Percentiles rank a stretch among this genome's conserved stretches.
Evolutionary conservation across 2,888 invertebrate species (phyloP).

Genomic region (Julus scanicus): DNA sequence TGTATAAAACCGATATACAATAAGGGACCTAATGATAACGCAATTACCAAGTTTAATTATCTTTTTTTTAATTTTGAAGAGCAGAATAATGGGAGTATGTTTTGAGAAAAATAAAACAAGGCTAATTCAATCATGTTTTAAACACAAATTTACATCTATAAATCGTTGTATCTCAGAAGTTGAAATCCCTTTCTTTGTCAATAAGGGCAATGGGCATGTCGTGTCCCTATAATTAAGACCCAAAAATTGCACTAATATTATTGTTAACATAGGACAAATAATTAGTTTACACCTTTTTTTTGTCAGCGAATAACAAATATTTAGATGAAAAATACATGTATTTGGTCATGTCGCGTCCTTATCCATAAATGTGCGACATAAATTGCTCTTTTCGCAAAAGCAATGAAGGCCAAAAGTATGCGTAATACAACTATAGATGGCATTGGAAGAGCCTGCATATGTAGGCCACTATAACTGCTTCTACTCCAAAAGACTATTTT

Average conservation of each 20-base stretch:
- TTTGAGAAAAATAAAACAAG: not conserved
- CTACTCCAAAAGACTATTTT: not conserved
- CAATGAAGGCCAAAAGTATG: slow-evolving; percentile 23
- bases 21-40: not conserved
- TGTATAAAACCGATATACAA: not conserved
- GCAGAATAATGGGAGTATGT: not conserved
- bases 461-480: slow-evolving; percentile 25
- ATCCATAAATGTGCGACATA: not conserved
- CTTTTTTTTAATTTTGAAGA: not conserved
- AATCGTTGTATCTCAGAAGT: too few relatives aligned
- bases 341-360: not conserved
- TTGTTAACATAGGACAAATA: not conserved
- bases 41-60: not conserved
- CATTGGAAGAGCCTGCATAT: not conserved
- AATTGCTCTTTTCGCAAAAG: not conserved
- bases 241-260: too few relatives aligned
- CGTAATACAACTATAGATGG: slow-evolving; percentile 23
- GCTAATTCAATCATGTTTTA: too few relatives aligned
- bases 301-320: not conserved
- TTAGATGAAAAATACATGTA: not conserved
- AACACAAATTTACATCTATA: too few relatives aligned
- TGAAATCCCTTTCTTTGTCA: too few relatives aligned
- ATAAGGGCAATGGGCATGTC: too few relatives aligned
- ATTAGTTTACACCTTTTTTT: not conserved
- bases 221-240: too few relatives aligned